Evolutionary conservation across 2,888 invertebrate genomes (phyloP).

Genomic region (Pollenia amentaria): DNA sequence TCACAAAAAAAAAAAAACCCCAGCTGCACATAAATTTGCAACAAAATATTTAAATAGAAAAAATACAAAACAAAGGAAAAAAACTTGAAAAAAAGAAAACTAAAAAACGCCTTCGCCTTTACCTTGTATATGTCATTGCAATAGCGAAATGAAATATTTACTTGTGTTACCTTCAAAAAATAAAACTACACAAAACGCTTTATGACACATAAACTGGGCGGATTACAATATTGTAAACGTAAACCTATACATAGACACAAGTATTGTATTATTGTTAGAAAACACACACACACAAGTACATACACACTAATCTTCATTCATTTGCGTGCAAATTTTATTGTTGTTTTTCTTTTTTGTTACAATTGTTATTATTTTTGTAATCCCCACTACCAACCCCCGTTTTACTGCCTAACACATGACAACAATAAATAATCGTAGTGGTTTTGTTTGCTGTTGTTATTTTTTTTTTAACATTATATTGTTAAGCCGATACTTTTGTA

Average conservation of each 20-base stretch:
- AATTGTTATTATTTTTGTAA: constrained; percentile 35
- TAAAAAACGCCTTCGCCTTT: constrained; percentile 53
- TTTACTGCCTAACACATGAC: constrained; percentile 10
- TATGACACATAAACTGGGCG: not conserved
- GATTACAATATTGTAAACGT: not conserved
- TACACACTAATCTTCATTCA: not conserved
- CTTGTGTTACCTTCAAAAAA: constrained; percentile 37
- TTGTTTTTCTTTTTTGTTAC: constrained; percentile 4
- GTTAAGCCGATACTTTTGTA: constrained; percentile 1
- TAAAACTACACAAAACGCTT: not conserved
- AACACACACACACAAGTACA: too few species aligned
- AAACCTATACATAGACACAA: not conserved
- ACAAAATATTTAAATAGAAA: constrained; percentile 10
- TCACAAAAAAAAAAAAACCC: not conserved
- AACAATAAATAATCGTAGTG: constrained; percentile 4
- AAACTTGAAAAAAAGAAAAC: not conserved
- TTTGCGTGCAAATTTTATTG: constrained; percentile 11
- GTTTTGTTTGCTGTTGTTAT: not conserved
- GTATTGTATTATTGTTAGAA: not conserved
- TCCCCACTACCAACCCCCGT: not conserved
- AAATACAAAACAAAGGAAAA: constrained; percentile 17
- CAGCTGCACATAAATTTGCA: constrained; percentile 6
- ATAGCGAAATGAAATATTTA: constrained; percentile 53
- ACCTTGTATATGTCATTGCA: constrained; percentile 52
- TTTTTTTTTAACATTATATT: not conserved